Percentiles rank a stretch among this genome's conserved stretches.
Evolutionary conservation across 2,888 invertebrate species (phyloP).

Genomic region (Tolmerus cingulatus): DNA sequence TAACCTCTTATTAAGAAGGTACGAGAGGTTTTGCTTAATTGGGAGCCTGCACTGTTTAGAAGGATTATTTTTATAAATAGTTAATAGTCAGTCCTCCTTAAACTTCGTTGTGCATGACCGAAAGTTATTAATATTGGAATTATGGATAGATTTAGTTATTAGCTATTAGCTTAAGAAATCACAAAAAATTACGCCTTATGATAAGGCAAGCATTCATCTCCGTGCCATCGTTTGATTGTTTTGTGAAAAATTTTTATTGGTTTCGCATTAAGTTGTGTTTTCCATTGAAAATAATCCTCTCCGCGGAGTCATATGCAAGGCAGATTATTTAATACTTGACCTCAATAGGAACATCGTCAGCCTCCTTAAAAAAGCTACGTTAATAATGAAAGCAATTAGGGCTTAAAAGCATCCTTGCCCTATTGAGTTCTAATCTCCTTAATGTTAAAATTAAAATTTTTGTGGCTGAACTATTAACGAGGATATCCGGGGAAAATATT

Average conservation of each 20-base stretch:
- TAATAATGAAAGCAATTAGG: neutral
- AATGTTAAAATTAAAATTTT: neutral
- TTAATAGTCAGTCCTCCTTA: neutral
- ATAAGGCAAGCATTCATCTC: too few species aligned
- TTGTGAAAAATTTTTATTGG: neutral
- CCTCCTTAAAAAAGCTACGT: neutral
- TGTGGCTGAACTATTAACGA: neutral
- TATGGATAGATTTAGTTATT: too few species aligned
- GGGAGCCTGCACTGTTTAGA: neutral
- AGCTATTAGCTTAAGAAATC: too few species aligned
- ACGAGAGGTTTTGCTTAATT: neutral
- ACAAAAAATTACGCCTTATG: too few species aligned
- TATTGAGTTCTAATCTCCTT: neutral
- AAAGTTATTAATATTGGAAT: too few species aligned
- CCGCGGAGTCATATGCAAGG: neutral
- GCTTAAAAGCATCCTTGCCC: neutral
- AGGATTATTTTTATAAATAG: neutral
- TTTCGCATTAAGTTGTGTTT: neutral
- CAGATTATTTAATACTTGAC: neutral
- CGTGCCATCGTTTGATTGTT: neutral
- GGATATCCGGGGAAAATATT: neutral
- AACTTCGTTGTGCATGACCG: neutral
- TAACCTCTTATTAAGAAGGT: neutral
- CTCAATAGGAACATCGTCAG: neutral
- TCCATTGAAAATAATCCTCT: neutral